Base-by-base conservation (phyloP, 1,140 invertebrate species). In the Carcinoscorpius rotundicauda region DNA sequence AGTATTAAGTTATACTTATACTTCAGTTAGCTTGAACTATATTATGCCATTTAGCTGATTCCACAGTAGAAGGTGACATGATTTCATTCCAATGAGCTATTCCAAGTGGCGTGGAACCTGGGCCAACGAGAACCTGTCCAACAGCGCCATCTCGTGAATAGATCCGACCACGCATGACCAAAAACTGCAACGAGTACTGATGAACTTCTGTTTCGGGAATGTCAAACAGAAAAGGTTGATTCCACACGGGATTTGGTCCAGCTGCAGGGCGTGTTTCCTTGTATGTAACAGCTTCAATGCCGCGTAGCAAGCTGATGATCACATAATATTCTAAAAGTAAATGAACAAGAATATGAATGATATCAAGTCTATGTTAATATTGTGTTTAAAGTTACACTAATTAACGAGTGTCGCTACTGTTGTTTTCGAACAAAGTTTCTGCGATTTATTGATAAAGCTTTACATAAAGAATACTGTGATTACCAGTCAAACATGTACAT, bases 31-130 rank as follows among this genome's bases (percentile, higher is more conserved):
- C 29, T 29, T 29, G 29, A 29, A 29, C 29, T 29, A 72, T 66
- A 5, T 67, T 55, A 63, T 72, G 71, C 71, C 71, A 72, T 58
- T 65, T 68, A 9, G 70, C 68, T 4, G 64, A 60, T 29, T 71
- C 70, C 6, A 58, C 48, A 4, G 66, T 56, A n/a, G 62, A 49
- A 8, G 70, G 68, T 48, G 61, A 56, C 51, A 71, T 61, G 49
- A 66, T 66, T 56, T 71, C 68, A 3, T 65, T 59, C 72, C 72
- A 72, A 53, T 72, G 72, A 58, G 61, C 64, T 3, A 51, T 8
- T 10, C 72, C 72, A 10, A 61, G 59, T 53, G 56, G 62, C 4
- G 63, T 52, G 5, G 61, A 58, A 3, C 63, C 52, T 6, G 65
- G 66, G 51, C 70, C 72, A 48, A 72, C 65, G 3, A 65, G 55